Evolutionary conservation across 2,797 vertebrate genomes (phyloP).

Genomic region (Cuculus canorus): DNA sequence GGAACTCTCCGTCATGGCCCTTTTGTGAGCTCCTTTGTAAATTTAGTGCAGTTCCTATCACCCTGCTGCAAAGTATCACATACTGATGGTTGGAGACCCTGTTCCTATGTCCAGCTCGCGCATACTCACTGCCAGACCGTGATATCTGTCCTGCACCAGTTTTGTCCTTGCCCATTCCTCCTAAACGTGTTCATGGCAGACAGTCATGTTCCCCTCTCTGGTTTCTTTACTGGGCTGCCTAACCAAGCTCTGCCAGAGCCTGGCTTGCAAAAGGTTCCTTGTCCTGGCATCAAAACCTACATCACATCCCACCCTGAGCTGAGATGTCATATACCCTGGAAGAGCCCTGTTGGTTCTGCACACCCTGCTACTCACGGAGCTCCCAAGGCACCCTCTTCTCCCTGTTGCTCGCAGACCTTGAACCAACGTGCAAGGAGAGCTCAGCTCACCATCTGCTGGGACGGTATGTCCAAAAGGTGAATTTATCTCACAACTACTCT

Average conservation of each 20-base stretch:
- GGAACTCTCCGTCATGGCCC: neutral
- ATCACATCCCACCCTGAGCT: neutral
- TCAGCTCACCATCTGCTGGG: neutral
- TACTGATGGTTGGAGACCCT: neutral
- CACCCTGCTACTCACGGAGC: neutral
- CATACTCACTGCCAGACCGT: neutral
- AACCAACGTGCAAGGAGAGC: fast-evolving
- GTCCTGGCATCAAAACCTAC: neutral
- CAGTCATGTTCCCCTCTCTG: neutral
- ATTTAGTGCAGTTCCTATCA: neutral
- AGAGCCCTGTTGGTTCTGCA: neutral
- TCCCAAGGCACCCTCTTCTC: neutral
- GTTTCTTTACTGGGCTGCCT: neutral
- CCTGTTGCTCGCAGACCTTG: neutral
- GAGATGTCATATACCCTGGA: neutral
- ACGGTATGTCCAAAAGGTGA: neutral
- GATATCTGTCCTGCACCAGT: fast-evolving
- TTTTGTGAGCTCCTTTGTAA: neutral
- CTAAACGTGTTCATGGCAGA: neutral
- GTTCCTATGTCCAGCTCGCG: fast-evolving
- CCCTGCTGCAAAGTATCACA: neutral
- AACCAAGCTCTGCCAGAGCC: neutral
- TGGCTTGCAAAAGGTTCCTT: neutral
- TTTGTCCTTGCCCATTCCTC: neutral
- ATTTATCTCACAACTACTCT: neutral